Percentiles rank a stretch among this genome's conserved stretches.
Conservation (phyloP, 2,113 vertebrate genomes). For the Neodon shergylaensis region DNA sequence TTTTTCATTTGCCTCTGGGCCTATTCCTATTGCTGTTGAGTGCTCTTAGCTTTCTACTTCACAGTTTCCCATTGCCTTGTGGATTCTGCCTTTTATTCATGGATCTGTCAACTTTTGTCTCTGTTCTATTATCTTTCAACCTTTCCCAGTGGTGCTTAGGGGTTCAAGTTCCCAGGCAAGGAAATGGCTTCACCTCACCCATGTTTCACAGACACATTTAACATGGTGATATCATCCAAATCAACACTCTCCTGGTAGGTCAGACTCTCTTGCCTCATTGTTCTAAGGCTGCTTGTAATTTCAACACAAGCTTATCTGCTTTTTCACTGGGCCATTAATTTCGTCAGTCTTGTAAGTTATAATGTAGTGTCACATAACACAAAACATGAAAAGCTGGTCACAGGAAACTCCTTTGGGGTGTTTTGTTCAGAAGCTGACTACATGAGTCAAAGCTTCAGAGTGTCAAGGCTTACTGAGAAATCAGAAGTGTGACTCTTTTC, state of each 20-base stretch:
- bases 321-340: background rate
- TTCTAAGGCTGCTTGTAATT: background rate
- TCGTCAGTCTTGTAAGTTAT: background rate
- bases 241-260: background rate
- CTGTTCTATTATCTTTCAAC: background rate
- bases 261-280: background rate
- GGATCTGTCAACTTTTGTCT: background rate
- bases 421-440: slow-evolving; percentile 23
- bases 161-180: background rate
- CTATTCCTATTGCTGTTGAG: background rate
- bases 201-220: background rate
- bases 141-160: background rate
- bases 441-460: slow-evolving; percentile 6
- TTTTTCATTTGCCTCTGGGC: background rate
- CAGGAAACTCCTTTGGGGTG: background rate
- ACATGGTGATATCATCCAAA: background rate
- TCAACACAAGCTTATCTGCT: background rate
- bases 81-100: background rate
- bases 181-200: background rate
- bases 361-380: background rate
- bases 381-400: background rate
- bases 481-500: background rate
- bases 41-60: background rate
- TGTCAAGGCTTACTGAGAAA: background rate
- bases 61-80: background rate